A percentile compares a stretch with the other conserved stretches of the same genome.
phyloP scores from a whole-genome alignment of 1,140 invertebrate species.

The Drosophila ohnishii region DNA sequence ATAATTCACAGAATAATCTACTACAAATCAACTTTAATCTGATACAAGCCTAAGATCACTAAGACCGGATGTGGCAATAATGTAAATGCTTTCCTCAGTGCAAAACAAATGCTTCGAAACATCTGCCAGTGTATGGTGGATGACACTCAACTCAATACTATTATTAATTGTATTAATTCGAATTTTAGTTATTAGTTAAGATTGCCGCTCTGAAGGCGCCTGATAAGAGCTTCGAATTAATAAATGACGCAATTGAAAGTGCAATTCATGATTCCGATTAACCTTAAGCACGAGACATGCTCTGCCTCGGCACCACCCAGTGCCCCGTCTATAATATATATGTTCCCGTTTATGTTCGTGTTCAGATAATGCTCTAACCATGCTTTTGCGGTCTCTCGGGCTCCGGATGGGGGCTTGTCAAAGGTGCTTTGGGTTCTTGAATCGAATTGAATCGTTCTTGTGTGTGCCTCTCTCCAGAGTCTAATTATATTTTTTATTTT shows the following conservation, averaged over 20 bases:
- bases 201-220: constrained; percentile 34
- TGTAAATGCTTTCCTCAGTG: neutral
- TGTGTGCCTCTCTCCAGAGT: neutral
- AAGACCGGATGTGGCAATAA: neutral
- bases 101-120: neutral
- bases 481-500: constrained; percentile 6
- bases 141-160: constrained; percentile 6
- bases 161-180: constrained; percentile 10
- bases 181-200: constrained; percentile 62
- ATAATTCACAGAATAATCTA: too few species aligned
- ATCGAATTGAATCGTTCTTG: neutral
- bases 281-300: constrained; percentile 62
- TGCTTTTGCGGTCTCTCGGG: neutral
- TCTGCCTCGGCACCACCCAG: constrained; percentile 43
- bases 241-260: constrained; percentile 66
- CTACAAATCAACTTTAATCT: too few species aligned
- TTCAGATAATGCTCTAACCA: constrained; percentile 12
- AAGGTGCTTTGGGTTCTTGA: neutral
- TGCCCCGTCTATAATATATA: constrained; percentile 9
- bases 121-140: neutral
- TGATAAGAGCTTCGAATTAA: constrained; percentile 51
- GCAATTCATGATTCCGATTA: constrained; percentile 62
- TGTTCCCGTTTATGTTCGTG: constrained; percentile 2
- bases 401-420: constrained; percentile 12
- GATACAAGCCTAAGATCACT: too few species aligned